Evolutionary conservation across 2,888 invertebrate species (phyloP).

Genomic region (Drosophila mayaguana): DNA sequence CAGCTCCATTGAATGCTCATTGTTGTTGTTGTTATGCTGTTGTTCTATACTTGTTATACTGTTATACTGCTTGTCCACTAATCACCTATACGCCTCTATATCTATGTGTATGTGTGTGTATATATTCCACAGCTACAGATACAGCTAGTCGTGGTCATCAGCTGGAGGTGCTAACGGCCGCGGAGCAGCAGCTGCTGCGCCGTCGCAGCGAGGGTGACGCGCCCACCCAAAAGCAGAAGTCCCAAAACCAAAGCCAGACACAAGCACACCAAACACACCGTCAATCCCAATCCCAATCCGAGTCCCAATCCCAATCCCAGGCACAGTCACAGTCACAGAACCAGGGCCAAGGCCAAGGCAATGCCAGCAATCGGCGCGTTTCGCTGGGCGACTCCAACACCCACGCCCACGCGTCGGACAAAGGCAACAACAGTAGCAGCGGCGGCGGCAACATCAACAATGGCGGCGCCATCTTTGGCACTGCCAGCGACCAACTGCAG

Average conservation of each 20-base stretch:
- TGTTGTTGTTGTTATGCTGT: constrained; percentile 43
- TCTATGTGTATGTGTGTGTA: not conserved
- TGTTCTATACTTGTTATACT: constrained; percentile 4
- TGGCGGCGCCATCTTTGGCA: constrained; percentile 17
- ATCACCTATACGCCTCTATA: not conserved
- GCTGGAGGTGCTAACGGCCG: constrained; percentile 71
- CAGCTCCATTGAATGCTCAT: constrained; percentile 49
- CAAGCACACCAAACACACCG: constrained; percentile 31
- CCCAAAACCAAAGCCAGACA: constrained; percentile 27
- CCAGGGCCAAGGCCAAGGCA: constrained; percentile 26
- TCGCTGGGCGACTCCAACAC: constrained; percentile 87
- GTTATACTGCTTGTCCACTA: constrained; percentile 1
- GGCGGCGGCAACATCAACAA: constrained; percentile 19
- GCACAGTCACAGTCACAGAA: not conserved
- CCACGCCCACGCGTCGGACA: constrained; percentile 57
- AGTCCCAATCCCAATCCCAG: not conserved
- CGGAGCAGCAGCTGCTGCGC: constrained; percentile 85
- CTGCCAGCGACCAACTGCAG: constrained; percentile 82
- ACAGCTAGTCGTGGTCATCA: constrained; percentile 67
- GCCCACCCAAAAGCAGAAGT: constrained; percentile 77
- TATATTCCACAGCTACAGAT: constrained; percentile 44
- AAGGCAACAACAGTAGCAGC: constrained; percentile 16
- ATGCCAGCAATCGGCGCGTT: constrained; percentile 86
- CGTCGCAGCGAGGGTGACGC: constrained; percentile 89
- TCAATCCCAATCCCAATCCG: constrained; percentile 25